Percentiles rank a stretch among this genome's conserved stretches.
phyloP scores from a whole-genome alignment of 2,113 vertebrate genomes.

The Phaethornis superciliosus region DNA sequence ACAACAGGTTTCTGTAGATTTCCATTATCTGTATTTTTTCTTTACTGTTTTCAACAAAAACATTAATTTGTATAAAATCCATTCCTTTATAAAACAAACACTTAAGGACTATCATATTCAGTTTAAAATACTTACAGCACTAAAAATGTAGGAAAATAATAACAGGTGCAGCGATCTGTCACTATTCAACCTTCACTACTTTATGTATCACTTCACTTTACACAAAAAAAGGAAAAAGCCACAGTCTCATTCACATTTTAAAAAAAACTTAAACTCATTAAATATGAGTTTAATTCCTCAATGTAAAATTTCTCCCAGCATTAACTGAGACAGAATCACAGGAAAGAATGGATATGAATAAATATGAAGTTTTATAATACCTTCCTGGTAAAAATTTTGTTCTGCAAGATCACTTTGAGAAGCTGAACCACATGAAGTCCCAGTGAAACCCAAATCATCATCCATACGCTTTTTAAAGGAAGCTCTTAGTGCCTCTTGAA shows the following conservation, averaged over 20 bases:
- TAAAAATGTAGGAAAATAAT: neutral
- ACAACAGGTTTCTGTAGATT: neutral
- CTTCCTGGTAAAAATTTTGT: neutral
- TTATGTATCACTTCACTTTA: neutral
- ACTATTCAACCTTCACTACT: neutral
- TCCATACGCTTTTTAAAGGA: neutral
- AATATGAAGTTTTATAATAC: neutral
- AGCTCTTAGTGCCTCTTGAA: neutral
- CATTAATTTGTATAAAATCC: neutral
- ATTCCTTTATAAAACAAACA: slow-evolving; percentile 31
- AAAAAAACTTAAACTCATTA: neutral
- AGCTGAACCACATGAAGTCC: neutral
- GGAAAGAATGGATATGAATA: neutral
- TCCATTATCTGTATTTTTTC: neutral
- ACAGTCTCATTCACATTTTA: neutral
- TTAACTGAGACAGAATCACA: neutral
- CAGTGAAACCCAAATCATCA: neutral
- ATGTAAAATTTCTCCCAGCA: neutral
- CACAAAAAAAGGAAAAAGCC: neutral
- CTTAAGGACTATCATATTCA: neutral
- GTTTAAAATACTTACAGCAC: neutral
- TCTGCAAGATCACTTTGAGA: neutral
- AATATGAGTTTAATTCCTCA: neutral
- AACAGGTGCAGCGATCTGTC: neutral
- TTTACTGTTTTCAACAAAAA: slow-evolving; percentile 13